Conservation (phyloP, 1,140 invertebrate species). For the Galleria mellonella region DNA sequence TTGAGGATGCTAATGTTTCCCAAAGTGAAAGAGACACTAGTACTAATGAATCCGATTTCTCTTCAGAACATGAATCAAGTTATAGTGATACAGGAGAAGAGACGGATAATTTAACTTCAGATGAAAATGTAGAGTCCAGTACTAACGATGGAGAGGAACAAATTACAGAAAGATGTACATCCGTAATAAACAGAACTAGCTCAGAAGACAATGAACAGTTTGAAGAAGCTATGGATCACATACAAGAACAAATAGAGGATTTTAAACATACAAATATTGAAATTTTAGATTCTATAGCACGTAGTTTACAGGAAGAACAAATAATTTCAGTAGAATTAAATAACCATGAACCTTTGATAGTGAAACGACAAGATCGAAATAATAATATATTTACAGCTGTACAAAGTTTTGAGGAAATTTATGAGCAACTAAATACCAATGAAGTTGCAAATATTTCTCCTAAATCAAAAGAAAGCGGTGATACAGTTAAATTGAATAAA, state of each 20-base stretch:
- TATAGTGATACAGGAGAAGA: conserved; percentile 60
- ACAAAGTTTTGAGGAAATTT: conserved; percentile 64
- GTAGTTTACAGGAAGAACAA: conserved; percentile 56
- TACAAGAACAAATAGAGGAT: conserved; percentile 51
- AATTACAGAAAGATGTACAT: conserved; percentile 21
- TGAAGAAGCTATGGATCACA: conserved; percentile 66
- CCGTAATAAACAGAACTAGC: conserved; percentile 61
- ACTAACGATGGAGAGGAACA: conserved; percentile 31
- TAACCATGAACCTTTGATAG: conserved; percentile 9
- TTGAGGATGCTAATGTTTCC: conserved; percentile 58
- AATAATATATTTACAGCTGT: conserved; percentile 53
- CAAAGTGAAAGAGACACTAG: conserved; percentile 68
- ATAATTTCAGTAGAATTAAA: conserved; percentile 29
- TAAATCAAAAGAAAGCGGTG: no score
- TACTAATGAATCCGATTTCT: conserved; percentile 60
- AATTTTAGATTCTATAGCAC: conserved; percentile 56
- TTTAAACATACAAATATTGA: conserved; percentile 54
- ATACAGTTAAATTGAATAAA: conserved; percentile 9
- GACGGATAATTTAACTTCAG: conserved; percentile 49
- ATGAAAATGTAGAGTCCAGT: conserved; percentile 40
- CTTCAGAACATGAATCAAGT: conserved; percentile 71
- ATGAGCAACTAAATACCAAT: conserved; percentile 39
- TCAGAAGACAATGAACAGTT: conserved; percentile 70
- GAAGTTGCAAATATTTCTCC: not conserved
- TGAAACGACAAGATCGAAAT: conserved; percentile 37